phyloP scores from a whole-genome alignment of 2,888 invertebrate genomes.

The Xanthostigma xanthostigma region DNA sequence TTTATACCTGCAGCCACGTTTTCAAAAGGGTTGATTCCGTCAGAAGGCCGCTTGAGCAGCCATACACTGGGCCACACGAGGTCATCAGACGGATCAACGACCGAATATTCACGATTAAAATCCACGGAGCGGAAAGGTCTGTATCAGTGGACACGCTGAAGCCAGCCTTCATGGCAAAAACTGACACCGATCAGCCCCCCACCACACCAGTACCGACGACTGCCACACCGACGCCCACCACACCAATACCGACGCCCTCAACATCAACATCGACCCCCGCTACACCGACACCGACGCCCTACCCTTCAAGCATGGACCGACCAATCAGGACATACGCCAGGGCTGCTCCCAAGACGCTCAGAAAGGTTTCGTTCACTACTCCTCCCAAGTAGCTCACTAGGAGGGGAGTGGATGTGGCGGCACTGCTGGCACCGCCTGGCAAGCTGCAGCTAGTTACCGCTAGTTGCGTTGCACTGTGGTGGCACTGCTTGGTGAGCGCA shows the following conservation, averaged over 20 bases:
- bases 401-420: too few species aligned
- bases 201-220: too few species aligned
- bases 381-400: background rate
- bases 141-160: background rate
- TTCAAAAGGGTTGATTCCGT: slow-evolving; percentile 8
- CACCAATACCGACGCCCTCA: background rate
- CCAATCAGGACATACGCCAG: background rate
- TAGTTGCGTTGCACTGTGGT: too few species aligned
- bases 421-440: too few species aligned
- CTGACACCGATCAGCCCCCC: too few species aligned
- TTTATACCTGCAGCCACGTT: slow-evolving; percentile 10
- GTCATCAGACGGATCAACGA: slow-evolving; percentile 3
- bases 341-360: background rate
- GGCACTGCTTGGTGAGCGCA: too few species aligned
- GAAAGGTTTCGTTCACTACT: background rate
- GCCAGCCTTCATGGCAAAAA: background rate
- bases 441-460: too few species aligned
- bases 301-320: background rate
- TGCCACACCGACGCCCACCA: too few species aligned
- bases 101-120: background rate
- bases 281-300: background rate
- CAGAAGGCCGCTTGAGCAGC: slow-evolving; percentile 9
- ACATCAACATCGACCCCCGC: background rate
- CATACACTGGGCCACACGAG: slow-evolving; percentile 14
- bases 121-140: background rate